These are phyloP conservation scores for Lottia scabra DNA, from an alignment of 2,888 invertebrate genomes.

Conservation along the genomic window DNA sequence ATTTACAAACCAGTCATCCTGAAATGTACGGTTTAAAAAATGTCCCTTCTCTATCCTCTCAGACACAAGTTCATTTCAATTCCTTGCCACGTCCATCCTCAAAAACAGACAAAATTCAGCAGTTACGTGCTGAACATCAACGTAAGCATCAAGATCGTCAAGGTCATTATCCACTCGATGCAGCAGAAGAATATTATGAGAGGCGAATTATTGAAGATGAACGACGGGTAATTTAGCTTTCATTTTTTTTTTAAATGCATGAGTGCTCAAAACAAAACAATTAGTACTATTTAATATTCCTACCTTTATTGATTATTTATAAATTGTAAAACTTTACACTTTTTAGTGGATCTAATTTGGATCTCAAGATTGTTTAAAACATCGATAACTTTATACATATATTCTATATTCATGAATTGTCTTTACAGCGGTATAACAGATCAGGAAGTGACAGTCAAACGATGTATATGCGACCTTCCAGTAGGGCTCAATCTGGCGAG, in stretches of 20 bases:
- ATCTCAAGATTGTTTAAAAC: too few relatives aligned
- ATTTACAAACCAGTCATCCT: background rate
- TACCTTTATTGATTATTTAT: too few relatives aligned
- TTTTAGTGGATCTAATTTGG: too few relatives aligned
- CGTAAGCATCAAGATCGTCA: slow-evolving; percentile 74
- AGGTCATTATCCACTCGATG: slow-evolving; percentile 75
- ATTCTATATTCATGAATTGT: too few relatives aligned
- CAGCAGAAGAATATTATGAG: slow-evolving; percentile 67
- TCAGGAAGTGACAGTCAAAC: background rate
- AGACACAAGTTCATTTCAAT: background rate
- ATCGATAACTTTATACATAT: too few relatives aligned
- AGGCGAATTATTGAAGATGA: slow-evolving; percentile 56
- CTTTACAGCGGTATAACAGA: background rate
- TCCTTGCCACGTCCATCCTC: background rate
- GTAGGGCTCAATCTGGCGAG: background rate
- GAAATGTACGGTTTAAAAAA: background rate
- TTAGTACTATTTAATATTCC: too few relatives aligned
- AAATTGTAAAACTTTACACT: too few relatives aligned
- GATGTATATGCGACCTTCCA: background rate
- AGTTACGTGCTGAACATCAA: slow-evolving; percentile 73
- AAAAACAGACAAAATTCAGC: slow-evolving; percentile 71
- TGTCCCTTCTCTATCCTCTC: background rate
- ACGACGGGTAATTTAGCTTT: slow-evolving; percentile 36
- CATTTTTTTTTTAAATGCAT: too few relatives aligned
- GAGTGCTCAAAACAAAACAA: too few relatives aligned